These are phyloP conservation scores for Dermolepida albohirtum DNA, from an alignment of 2,888 invertebrate species.

Conservation along the genomic window DNA sequence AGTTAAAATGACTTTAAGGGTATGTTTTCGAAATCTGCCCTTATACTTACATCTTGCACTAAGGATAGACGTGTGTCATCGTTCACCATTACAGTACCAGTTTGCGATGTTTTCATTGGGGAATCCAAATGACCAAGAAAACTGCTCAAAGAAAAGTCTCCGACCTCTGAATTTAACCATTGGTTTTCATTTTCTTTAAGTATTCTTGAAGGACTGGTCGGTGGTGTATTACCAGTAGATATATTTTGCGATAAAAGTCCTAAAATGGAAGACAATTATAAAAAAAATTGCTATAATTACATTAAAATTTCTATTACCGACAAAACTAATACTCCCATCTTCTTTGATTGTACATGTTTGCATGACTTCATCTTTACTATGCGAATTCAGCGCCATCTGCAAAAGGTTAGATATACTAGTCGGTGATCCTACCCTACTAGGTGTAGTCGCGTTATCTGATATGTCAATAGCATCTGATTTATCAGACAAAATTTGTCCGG, in stretches of 20 bases:
- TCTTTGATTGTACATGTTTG: conserved; percentile 41
- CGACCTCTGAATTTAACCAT: conserved; percentile 82
- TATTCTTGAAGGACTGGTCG: conserved; percentile 74
- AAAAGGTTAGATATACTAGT: conserved; percentile 56
- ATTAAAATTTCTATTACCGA: conserved; percentile 46
- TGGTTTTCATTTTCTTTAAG: conserved; percentile 75
- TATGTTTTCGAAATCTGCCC: too few species aligned
- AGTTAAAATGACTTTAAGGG: too few species aligned
- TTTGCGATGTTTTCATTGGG: conserved; percentile 65
- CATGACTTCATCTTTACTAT: conserved; percentile 38
- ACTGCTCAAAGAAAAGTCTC: conserved; percentile 88
- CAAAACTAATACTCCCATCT: conserved; percentile 53
- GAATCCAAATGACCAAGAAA: conserved; percentile 86
- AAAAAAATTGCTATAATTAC: background rate
- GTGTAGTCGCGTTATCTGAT: conserved; percentile 51
- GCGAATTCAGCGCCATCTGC: conserved; percentile 52
- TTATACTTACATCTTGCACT: conserved; percentile 68
- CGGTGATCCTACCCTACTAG: conserved; percentile 54
- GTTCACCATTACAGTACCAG: conserved; percentile 53
- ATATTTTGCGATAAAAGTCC: conserved; percentile 53
- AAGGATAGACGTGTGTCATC: conserved; percentile 67
- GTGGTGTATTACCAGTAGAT: conserved; percentile 53
- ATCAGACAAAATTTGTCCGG: conserved; percentile 6
- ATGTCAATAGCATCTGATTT: conserved; percentile 41
- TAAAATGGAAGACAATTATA: conserved; percentile 33